Percentiles rank a stretch among this genome's conserved stretches.
Conservation (phyloP, 2,113 vertebrate species). For the Cynoglossus semilaevis region DNA sequence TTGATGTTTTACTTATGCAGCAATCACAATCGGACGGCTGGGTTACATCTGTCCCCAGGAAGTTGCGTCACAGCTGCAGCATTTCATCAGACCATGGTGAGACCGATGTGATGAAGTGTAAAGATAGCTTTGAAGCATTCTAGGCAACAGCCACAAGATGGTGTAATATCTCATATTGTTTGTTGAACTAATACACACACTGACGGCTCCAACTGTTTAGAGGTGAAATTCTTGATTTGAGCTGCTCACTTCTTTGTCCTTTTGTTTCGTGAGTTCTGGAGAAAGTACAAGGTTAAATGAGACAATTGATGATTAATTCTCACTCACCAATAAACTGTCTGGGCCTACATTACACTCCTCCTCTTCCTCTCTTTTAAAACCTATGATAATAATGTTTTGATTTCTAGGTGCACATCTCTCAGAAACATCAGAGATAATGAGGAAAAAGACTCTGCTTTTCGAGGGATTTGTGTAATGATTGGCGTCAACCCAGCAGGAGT, state of each 20-base stretch:
- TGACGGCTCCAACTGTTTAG: too few relatives aligned
- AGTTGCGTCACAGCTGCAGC: conserved; percentile 91
- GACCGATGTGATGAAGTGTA: conserved; percentile 27
- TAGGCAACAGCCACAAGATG: too few relatives aligned
- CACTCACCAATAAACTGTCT: too few relatives aligned
- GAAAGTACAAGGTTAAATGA: too few relatives aligned
- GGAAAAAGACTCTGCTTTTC: conserved; percentile 92
- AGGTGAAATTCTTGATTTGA: too few relatives aligned
- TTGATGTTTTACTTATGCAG: conserved; percentile 55
- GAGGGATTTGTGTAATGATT: conserved; percentile 97
- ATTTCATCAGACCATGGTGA: conserved; percentile 94
- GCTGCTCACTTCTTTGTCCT: too few relatives aligned
- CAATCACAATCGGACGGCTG: conserved; percentile 92
- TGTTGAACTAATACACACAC: too few relatives aligned
- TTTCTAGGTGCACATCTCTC: conserved; percentile 85
- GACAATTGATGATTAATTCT: too few relatives aligned
- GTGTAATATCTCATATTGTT: too few relatives aligned
- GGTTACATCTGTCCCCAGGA: conserved; percentile 95
- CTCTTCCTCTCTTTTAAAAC: too few relatives aligned
- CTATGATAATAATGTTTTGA: neutral
- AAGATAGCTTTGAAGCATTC: neutral
- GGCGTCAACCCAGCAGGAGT: conserved; percentile 92
- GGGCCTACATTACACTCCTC: too few relatives aligned
- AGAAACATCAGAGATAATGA: conserved; percentile 94
- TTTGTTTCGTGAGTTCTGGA: too few relatives aligned